Evolutionary conservation across 1,140 invertebrate genomes (phyloP).

Genomic region (Eupeodes corollae): DNA sequence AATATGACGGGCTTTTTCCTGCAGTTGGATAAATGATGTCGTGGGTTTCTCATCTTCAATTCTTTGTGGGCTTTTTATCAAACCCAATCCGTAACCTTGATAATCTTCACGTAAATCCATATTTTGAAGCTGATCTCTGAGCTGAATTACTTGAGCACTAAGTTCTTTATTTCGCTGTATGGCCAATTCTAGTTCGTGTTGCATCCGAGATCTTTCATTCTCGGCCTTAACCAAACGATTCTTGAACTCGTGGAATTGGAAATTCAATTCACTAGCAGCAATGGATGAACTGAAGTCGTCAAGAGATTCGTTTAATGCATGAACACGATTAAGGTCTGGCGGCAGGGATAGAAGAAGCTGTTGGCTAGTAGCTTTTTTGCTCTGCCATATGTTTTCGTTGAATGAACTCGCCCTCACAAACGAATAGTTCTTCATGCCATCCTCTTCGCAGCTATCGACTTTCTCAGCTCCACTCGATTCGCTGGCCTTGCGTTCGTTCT

Average conservation of each 20-base stretch:
- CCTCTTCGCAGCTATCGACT: constrained; percentile 25
- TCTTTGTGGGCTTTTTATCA: constrained; percentile 18
- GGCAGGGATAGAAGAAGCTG: constrained; percentile 24
- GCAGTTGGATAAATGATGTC: constrained; percentile 32
- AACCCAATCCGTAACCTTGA: constrained; percentile 38
- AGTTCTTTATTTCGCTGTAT: constrained; percentile 43
- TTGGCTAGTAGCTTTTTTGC: constrained; percentile 11
- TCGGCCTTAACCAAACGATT: constrained; percentile 40
- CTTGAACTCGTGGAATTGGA: constrained; percentile 39
- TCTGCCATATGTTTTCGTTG: constrained; percentile 24
- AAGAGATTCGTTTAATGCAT: background rate
- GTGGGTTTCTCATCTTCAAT: constrained; percentile 14
- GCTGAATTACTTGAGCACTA: constrained; percentile 41
- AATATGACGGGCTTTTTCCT: constrained; percentile 41
- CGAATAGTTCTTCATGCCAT: constrained; percentile 22
- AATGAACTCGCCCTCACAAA: constrained; percentile 25
- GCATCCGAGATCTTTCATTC: constrained; percentile 43
- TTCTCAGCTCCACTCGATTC: constrained; percentile 15
- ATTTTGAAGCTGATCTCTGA: constrained; percentile 43
- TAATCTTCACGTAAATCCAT: constrained; percentile 43
- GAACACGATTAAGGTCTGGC: constrained; percentile 22
- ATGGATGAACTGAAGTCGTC: constrained; percentile 4
- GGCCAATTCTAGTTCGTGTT: constrained; percentile 44
- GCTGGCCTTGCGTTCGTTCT: constrained; percentile 6
- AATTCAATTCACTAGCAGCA: constrained; percentile 26